Evolutionary conservation across 2,113 vertebrate genomes (phyloP), one percentile per base, ranked within the genome.

Genomic region (Mesitornis unicolor): DNA sequence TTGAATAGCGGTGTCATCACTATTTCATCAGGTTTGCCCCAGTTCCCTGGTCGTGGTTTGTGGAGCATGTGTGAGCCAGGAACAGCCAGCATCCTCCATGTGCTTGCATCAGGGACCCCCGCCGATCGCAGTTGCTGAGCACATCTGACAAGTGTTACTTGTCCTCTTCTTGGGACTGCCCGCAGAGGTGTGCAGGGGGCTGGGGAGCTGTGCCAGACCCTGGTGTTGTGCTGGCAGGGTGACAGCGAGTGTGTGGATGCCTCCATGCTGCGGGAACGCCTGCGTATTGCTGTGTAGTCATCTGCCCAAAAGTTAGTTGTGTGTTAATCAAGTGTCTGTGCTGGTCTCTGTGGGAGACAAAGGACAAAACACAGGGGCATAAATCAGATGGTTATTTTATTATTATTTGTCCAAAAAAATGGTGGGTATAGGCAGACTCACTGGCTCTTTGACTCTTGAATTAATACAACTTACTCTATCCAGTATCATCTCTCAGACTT

Each of bases 101-200:
- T 11, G 45, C 57, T 61, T 83, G 76, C 74, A 50, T 24, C 85
- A 61, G 84, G 61, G 45, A 50, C 50, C 82, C 87, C 84, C 0
- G 1, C 59, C 0, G 36, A 51, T 69, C 35, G 1, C 67, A 21
- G 61, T 68, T 51, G 64, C 84, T 87, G 65, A 21, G 84, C 87
- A 87, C 84, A 93, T 94, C 86, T 89, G 91, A 77, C 73, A 81
- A 87, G 56, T 3, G 88, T 95, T 87, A 74, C 54, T 93, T 70
- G 92, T 83, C 90, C 78, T 77, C 43, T 91, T 10, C 77, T 78
- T n/a, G 48, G 56, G 94, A 82, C 80, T 81, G 93, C 93, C 74
- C 48, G 0, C 48, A 85, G 92, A 91, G 94, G 90, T 93, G 94
- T 83, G 78, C 81, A 64, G 90, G 87, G 87, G 85, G 65, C 8